Percentiles rank a stretch among this genome's conserved stretches.
These are phyloP conservation scores for Darevskia mixta DNA, from an alignment of 2,797 vertebrate genomes.

Conservation along the genomic window DNA sequence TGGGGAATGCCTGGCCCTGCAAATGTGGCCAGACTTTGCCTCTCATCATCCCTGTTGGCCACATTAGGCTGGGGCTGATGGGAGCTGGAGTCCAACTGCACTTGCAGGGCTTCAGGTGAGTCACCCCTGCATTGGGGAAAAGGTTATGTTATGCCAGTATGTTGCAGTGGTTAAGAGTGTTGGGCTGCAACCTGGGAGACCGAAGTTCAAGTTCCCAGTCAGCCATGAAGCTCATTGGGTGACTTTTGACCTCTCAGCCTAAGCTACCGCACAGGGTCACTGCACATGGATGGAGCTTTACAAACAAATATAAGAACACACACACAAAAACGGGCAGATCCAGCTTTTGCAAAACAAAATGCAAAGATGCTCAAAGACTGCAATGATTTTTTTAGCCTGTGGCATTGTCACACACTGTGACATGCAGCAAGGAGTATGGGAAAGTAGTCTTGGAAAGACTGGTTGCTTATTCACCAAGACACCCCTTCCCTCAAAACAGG, in stretches of 20 bases:
- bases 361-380: background rate
- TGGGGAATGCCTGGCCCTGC: background rate
- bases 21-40: background rate
- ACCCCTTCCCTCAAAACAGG: background rate
- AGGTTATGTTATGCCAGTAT: background rate
- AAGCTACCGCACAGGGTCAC: too few relatives aligned
- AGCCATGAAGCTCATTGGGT: too few relatives aligned
- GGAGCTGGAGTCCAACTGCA: background rate
- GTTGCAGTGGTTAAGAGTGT: too few relatives aligned
- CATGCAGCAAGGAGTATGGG: background rate
- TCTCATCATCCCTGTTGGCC: background rate
- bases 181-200: too few relatives aligned
- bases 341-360: background rate
- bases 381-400: background rate
- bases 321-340: background rate
- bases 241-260: too few relatives aligned
- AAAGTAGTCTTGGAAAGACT: background rate
- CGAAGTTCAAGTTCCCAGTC: too few relatives aligned
- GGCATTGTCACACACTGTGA: too few relatives aligned
- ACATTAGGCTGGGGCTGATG: too few relatives aligned
- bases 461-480: background rate
- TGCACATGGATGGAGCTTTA: background rate
- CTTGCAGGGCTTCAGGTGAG: too few relatives aligned
- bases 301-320: background rate
- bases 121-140: background rate